Base-by-base conservation (phyloP, 2,888 invertebrate species). In the Nymphalis urticae region DNA sequence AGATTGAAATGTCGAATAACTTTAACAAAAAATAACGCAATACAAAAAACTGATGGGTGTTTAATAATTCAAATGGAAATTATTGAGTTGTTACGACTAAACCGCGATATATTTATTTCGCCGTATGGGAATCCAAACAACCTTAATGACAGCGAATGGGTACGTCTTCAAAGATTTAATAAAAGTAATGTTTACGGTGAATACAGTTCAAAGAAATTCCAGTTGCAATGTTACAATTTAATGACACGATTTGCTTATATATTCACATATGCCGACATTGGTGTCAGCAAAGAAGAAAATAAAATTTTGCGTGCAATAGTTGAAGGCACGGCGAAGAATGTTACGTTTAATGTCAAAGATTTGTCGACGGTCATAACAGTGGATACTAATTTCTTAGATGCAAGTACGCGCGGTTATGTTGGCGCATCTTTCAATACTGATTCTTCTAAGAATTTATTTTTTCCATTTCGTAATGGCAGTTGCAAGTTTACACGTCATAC, bases 391-490 rank as follows among this genome's bases (percentile, higher is more conserved):
- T 93, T 92, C 59, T 77, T 90, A 24, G 90, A 93, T 70, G 78
- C 82, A n/a, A 87, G 87, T 56, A 74, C 78, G 36, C 77, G 80
- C 32, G 83, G 88, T 72, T 86, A 86, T 75, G 95, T 95, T 10
- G 93, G 93, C 67, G 93, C 94, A 69, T 95, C 96, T 70, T 89
- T 96, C 68, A 94, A 95, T 76, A 93, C 95, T 69, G 92, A 94
- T 82, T 88, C 96, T 66, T 96, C 96, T 1, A 92, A 93, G 74
- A 95, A 96, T 82, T 96, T 96, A 82, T 96, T 96, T 83, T 95
- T 96, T 80, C 96, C 96, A 1, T 95, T 95, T 76, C 84, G 85
- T 48, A 90, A 83, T 73, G 77, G 78, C 66, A 77, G 74, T 69
- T 61, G 32, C 32, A 54, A 53, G 13, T 17, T 19, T 48, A 48